A percentile compares a stretch with the other conserved stretches of the same genome.
Conservation (phyloP, 2,113 vertebrate species). For the Hiodon tergisus region DNA sequence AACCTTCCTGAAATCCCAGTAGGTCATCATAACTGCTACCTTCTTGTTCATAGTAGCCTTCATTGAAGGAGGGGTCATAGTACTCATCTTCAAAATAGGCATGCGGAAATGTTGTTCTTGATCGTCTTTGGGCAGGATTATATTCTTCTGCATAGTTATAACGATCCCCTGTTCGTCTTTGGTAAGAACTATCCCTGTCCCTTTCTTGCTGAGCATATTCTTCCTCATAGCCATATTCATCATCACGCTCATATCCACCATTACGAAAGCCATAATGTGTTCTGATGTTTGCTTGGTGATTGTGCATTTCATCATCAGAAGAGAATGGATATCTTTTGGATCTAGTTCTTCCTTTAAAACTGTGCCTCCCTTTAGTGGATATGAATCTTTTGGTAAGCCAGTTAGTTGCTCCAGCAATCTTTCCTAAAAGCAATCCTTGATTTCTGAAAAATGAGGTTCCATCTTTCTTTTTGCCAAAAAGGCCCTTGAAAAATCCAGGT, state of each 20-base stretch:
- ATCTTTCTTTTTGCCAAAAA: constrained; percentile 61
- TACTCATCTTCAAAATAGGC: constrained; percentile 58
- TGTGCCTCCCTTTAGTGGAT: constrained; percentile 63
- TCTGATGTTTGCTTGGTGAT: constrained; percentile 64
- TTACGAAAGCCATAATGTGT: constrained; percentile 56
- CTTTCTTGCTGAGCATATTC: constrained; percentile 46
- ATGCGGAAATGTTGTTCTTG: constrained; percentile 41
- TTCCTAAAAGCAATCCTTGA: constrained; percentile 71
- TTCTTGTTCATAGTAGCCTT: constrained; percentile 58
- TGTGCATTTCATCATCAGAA: constrained; percentile 59
- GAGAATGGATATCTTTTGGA: constrained; percentile 65
- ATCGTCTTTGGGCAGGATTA: constrained; percentile 15
- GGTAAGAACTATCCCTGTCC: constrained; percentile 40
- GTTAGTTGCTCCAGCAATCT: constrained; percentile 77
- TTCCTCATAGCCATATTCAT: constrained; percentile 53
- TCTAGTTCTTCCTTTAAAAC: constrained; percentile 37
- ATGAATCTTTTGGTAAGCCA: constrained; percentile 90
- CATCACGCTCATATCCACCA: constrained; percentile 55
- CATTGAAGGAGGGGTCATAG: constrained; percentile 43
- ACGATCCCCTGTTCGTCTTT: constrained; percentile 36
- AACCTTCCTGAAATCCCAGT: constrained; percentile 40
- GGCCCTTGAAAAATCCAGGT: constrained; percentile 58
- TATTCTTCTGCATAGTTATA: constrained; percentile 37
- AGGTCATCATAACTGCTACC: constrained; percentile 48
- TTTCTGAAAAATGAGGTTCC: constrained; percentile 68